A percentile compares a stretch with the other conserved stretches of the same genome.
Conservation (phyloP, 2,888 invertebrate species). For the Seira musarum region DNA sequence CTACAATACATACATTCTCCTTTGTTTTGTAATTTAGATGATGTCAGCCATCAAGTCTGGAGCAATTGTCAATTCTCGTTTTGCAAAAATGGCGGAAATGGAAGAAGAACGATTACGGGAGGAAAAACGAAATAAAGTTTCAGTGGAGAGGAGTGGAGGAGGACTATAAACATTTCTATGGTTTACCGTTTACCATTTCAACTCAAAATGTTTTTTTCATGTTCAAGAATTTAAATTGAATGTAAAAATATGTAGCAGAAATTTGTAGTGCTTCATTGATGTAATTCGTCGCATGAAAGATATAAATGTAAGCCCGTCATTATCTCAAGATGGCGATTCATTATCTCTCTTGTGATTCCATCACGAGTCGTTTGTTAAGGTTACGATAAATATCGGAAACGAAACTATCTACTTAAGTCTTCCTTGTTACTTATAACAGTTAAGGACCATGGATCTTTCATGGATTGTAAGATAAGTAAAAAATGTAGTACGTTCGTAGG, state of each 20-base stretch:
- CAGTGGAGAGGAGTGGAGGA: slow-evolving; percentile 95
- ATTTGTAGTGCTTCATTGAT: neutral
- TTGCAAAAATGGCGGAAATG: slow-evolving; percentile 94
- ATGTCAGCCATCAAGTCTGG: slow-evolving; percentile 99
- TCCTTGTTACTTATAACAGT: too few species aligned
- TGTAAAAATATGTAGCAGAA: neutral
- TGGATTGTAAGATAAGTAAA: too few species aligned
- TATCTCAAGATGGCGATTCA: slow-evolving; percentile 7
- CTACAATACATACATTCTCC: neutral
- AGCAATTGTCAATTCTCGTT: slow-evolving; percentile 93
- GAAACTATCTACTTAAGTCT: too few species aligned
- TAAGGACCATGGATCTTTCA: too few species aligned
- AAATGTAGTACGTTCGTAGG: too few species aligned
- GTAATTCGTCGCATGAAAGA: too few species aligned
- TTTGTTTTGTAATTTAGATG: slow-evolving; percentile 80
- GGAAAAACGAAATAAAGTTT: slow-evolving; percentile 83
- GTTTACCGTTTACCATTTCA: too few species aligned
- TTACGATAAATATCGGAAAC: too few species aligned
- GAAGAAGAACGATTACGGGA: slow-evolving; percentile 88
- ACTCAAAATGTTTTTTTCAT: neutral
- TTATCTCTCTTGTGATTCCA: neutral
- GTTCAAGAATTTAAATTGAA: neutral
- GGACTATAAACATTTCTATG: slow-evolving; percentile 89
- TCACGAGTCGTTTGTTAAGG: too few species aligned
- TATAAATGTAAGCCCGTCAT: too few species aligned